Evolutionary conservation across 2,888 invertebrate genomes (phyloP).

Genomic region (Cephus pygmeus): DNA sequence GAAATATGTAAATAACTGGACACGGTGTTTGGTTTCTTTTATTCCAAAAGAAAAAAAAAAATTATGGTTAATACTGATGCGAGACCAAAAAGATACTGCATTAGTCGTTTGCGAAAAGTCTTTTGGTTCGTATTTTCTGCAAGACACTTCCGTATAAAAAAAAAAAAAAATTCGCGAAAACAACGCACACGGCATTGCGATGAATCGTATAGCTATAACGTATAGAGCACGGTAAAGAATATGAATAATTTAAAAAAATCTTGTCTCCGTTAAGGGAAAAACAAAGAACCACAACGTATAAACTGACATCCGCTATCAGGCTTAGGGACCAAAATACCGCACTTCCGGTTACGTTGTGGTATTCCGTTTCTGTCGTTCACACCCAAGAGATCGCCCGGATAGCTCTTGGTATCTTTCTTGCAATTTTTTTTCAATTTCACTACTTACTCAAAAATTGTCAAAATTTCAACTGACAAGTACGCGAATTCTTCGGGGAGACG

Average conservation of each 20-base stretch:
- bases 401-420: constrained; percentile 2
- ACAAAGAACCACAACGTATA: constrained; percentile 7
- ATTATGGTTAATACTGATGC: constrained; percentile 33
- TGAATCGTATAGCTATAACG: constrained; percentile 53
- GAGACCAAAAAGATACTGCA: constrained; percentile 3
- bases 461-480: background rate
- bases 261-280: background rate
- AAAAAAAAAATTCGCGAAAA: constrained; percentile 31
- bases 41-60: background rate
- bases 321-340: constrained; percentile 25
- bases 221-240: background rate
- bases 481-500: background rate
- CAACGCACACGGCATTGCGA: constrained; percentile 51
- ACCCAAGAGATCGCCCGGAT: background rate
- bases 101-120: background rate
- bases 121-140: background rate
- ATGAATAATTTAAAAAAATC: background rate
- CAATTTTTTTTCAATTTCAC: constrained; percentile 15
- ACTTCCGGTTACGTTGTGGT: constrained; percentile 27
- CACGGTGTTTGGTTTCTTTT: background rate
- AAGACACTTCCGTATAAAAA: background rate
- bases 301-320: constrained; percentile 20
- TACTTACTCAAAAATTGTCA: background rate
- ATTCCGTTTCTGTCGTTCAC: background rate
- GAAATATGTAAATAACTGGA: background rate